Base-by-base conservation (phyloP, 2,113 vertebrate genomes). In the Barbus barbus region DNA sequence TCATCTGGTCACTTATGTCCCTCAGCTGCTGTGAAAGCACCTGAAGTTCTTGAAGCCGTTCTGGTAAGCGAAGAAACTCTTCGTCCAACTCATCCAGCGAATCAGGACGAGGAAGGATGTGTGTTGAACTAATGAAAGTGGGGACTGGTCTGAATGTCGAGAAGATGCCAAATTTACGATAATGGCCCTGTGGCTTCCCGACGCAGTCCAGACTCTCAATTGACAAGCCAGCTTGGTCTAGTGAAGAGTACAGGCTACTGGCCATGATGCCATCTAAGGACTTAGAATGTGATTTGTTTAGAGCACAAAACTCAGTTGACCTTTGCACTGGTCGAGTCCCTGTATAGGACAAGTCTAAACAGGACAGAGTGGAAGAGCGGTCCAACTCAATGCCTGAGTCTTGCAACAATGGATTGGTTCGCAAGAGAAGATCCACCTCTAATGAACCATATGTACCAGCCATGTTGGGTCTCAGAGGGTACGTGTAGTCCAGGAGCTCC, bases 341-440 rank as follows among this genome's bases (percentile, higher is more conserved):
- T 44, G 46, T 36, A 9, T 61, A 31, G 28, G 90, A 84, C 11
- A 83, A 56, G 31, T 90, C 86, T 33, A 91, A 48, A 24, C 63
- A 88, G 2, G 91, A 91, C 60, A 91, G 83, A 72, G 83, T 91
- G 51, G 93, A 92, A 8, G 95, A 96, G 58, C 92, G 95, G 80
- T 98, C 96, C 71, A 97, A 85, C 65, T 94, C 96, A 77, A 99
- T 90, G 9, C 97, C 97, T 0, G 98, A 99, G 90, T 98, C 97
- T 0, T 95, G 93, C 18, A 96, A 72, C 71, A 93, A 83, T 11
- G 91, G 87, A 24, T 96, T 93, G 0, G 84, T 85, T n/a, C 51
- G 85, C n/a, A 86, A 8, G 0, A 58, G 82, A 69, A 87, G 83
- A 22, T 89, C 89, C 12, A 31, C 36, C 14, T 65, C 60, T 4